A percentile compares a stretch with the other conserved stretches of the same genome.
These are phyloP conservation scores for Boloria euphrosyne DNA, from an alignment of 2,888 invertebrate species.

Conservation along the genomic window DNA sequence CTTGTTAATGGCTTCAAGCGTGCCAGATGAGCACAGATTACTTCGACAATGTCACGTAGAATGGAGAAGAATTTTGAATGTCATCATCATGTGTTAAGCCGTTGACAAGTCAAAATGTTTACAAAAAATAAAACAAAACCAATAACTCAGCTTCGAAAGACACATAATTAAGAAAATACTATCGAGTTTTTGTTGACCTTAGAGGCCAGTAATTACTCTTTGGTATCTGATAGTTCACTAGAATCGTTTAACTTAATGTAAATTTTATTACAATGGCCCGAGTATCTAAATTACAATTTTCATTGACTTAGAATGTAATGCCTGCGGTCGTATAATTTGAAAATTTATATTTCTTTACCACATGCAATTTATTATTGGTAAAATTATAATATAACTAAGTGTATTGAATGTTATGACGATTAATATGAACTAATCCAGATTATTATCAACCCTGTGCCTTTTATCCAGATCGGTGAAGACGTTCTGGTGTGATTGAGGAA, in stretches of 20 bases:
- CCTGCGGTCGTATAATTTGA: constrained; percentile 6
- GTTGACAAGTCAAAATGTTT: too few relatives aligned
- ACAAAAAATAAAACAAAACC: too few relatives aligned
- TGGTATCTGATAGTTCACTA: constrained; percentile 19
- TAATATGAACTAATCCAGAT: background rate
- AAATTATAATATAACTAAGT: background rate
- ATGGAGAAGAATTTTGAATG: too few relatives aligned
- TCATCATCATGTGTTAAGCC: too few relatives aligned
- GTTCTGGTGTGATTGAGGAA: too few relatives aligned
- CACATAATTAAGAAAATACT: constrained; percentile 1
- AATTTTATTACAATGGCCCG: constrained; percentile 19
- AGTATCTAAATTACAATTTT: constrained; percentile 18
- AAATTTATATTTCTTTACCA: background rate
- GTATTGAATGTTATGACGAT: too few relatives aligned
- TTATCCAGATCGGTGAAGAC: too few relatives aligned
- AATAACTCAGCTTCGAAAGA: background rate
- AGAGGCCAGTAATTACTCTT: constrained; percentile 15
- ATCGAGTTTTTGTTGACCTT: background rate
- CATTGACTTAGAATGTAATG: constrained; percentile 19
- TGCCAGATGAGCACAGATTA: too few relatives aligned
- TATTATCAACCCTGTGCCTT: too few relatives aligned
- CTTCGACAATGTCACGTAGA: too few relatives aligned
- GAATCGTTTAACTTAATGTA: constrained; percentile 22
- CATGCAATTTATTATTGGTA: background rate
- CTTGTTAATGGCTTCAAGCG: too few relatives aligned